Evolutionary conservation across 2,888 invertebrate genomes (phyloP).

Genomic region (Dilophus febrilis): DNA sequence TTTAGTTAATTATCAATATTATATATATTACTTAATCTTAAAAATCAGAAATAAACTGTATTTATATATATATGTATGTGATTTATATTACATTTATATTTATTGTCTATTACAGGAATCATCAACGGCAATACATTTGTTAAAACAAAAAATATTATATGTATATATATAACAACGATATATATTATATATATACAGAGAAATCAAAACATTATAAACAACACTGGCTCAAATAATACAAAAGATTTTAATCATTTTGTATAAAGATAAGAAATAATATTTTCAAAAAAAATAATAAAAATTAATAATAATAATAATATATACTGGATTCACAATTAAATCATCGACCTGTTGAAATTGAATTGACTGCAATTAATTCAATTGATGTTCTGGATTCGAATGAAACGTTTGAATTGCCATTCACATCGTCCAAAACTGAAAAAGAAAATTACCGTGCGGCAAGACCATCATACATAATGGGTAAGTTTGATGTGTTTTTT

Average conservation of each 20-base stretch:
- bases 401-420: conserved; percentile 4
- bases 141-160: too few relatives aligned
- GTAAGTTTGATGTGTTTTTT: conserved; percentile 5
- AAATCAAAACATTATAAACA: too few relatives aligned
- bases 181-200: too few relatives aligned
- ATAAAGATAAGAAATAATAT: not conserved
- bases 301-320: not conserved
- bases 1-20: too few relatives aligned
- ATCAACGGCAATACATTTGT: too few relatives aligned
- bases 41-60: too few relatives aligned
- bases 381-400: conserved; percentile 7
- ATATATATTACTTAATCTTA: too few relatives aligned
- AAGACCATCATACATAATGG: conserved; percentile 6
- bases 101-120: too few relatives aligned
- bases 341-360: conserved; percentile 4
- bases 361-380: conserved; percentile 6
- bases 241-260: not conserved
- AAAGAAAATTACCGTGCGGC: not conserved
- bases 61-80: too few relatives aligned
- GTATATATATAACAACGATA: too few relatives aligned
- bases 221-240: conserved; percentile 1
- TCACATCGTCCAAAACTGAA: conserved; percentile 5
- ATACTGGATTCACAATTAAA: conserved; percentile 9
- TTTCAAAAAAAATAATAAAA: not conserved
- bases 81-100: too few relatives aligned